Base-by-base conservation (phyloP, 37 sponge, comb jelly and placozoan species). In the Axinella damicornis region DNA sequence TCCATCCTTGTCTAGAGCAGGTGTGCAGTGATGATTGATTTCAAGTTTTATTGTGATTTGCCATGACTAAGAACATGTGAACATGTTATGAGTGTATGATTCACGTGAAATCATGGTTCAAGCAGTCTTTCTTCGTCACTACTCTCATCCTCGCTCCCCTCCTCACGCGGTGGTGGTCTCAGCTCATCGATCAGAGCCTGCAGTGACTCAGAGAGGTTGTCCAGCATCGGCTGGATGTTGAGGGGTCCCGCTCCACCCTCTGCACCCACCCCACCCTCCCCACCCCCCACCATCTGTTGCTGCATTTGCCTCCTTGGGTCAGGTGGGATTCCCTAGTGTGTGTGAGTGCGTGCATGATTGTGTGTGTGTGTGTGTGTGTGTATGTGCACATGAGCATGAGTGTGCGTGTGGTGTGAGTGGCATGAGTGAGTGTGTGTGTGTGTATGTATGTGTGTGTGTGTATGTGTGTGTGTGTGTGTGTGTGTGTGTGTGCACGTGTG, bases 401-500 rank as follows among this genome's bases (percentile, higher is more conserved):
- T 65, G 46, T 46, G 46, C 9, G 46, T 46, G 46, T 46, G n/a
- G 46, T 46, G 46, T 46, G 46, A 12, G 65, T 66, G 31, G n/a
- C n/a, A n/a, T 63, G 74, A 46, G 36, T 36, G 68, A 35, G 75
- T 85, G 61, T 75, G 74, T 83, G 83, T 83, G 83, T 83, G 73
- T 61, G 65, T 41, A 39, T 72, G 83, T 59, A 38, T 83, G 74
- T 69, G 76, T 74, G 65, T 83, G 75, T 66, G 84, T 59, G 52
- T 81, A 30, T 39, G 72, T 69, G 71, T 71, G 72, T 82, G 46
- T 34, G 82, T 53, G 72, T 33, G 71, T 82, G 57, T 18, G 70
- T 46, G 60, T 46, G 46, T 46, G 46, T 46, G 46, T 46, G 46
- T 46, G 46, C 9, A 9, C 9, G 46, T 46, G 9, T 46, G 46